Percentiles rank a stretch among this genome's conserved stretches.
Conservation (phyloP, 2,888 invertebrate genomes). For the Achlya flavicornis region DNA sequence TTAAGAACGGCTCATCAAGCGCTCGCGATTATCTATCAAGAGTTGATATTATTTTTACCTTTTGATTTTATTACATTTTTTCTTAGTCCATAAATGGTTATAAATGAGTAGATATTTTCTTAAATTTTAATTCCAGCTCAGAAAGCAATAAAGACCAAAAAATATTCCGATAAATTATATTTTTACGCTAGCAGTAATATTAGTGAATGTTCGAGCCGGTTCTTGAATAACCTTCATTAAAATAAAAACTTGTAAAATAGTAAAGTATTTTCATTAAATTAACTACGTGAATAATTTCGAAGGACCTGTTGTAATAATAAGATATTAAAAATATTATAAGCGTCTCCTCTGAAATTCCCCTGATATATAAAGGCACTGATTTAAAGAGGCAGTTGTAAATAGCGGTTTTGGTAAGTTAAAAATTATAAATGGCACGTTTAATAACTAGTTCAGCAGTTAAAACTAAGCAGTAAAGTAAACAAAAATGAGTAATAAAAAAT, state of each 20-base stretch:
- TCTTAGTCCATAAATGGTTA: background rate
- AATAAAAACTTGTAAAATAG: background rate
- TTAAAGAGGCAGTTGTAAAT: too few relatives aligned
- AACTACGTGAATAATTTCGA: background rate
- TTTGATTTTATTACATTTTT: too few relatives aligned
- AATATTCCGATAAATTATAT: background rate
- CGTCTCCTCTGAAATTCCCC: too few relatives aligned
- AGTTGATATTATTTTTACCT: too few relatives aligned
- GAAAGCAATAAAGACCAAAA: background rate
- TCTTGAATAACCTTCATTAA: background rate
- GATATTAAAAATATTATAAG: background rate
- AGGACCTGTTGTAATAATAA: background rate
- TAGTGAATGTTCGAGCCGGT: background rate
- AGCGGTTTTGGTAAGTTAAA: too few relatives aligned
- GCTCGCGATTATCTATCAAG: too few relatives aligned
- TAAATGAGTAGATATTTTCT: background rate
- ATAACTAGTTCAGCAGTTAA: too few relatives aligned
- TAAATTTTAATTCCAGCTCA: background rate
- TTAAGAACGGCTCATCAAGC: too few relatives aligned
- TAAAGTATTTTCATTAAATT: background rate
- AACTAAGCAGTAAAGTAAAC: too few relatives aligned
- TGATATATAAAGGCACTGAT: too few relatives aligned
- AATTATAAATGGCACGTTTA: too few relatives aligned
- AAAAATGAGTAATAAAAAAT: too few relatives aligned
- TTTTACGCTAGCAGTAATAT: background rate